These are phyloP conservation scores for Scomber colias DNA, from an alignment of 2,113 vertebrate species.

Conservation along the genomic window DNA sequence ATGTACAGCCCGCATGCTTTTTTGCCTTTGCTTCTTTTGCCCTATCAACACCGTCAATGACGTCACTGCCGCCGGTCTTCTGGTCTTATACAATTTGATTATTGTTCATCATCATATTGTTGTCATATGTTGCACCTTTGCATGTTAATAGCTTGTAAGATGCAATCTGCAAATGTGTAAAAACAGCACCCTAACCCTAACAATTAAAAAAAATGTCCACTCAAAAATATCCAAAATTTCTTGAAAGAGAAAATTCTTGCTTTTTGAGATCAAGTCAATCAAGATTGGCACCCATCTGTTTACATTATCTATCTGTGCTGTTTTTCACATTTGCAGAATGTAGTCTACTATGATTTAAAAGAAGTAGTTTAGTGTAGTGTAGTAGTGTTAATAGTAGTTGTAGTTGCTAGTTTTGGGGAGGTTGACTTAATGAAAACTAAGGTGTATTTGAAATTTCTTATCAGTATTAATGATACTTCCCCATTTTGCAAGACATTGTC, in stretches of 20 bases:
- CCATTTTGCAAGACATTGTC: slow-evolving; percentile 30
- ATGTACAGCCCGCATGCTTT: slow-evolving; percentile 43
- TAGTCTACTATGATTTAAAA: background rate
- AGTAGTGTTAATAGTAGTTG: background rate
- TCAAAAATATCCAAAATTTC: background rate
- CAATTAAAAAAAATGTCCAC: background rate
- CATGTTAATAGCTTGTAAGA: background rate
- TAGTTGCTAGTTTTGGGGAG: slow-evolving; percentile 27
- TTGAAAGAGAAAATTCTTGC: background rate
- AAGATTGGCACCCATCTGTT: background rate
- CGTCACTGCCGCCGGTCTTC: background rate
- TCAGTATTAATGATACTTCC: slow-evolving; percentile 10
- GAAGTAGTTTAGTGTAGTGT: background rate
- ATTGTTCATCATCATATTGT: slow-evolving; percentile 11
- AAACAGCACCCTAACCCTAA: slow-evolving; percentile 27
- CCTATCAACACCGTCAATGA: background rate
- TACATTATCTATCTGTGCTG: slow-evolving; percentile 17
- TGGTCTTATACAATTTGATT: slow-evolving; percentile 21
- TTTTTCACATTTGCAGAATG: slow-evolving; percentile 52
- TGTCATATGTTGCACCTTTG: background rate
- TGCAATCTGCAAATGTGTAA: slow-evolving; percentile 37
- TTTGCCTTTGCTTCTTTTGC: slow-evolving; percentile 34
- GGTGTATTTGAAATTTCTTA: no score
- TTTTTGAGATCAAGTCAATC: background rate
- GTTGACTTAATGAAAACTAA: slow-evolving; percentile 6